Evolutionary conservation across 1,140 invertebrate species (phyloP), one percentile per base, ranked within the genome.

Genomic region (Philotrypesis tridentata): DNA sequence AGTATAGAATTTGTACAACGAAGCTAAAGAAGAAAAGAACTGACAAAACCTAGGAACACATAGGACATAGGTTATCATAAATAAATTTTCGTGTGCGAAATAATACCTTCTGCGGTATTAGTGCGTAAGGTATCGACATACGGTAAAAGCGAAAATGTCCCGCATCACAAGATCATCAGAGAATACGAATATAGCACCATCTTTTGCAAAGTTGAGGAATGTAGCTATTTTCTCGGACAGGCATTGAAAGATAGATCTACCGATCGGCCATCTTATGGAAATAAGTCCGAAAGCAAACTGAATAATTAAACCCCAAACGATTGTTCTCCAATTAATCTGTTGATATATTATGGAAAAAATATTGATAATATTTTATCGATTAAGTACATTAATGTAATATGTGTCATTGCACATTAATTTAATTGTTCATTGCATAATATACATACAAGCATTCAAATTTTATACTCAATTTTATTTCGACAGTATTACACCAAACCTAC

Each of bases 21-120:
- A 97, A 97, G 86, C 96, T 96, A 87, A 98, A 96, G 93, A 98
- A 98, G 91, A 97, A 97, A 65, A 98, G 97, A 0, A 97, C 96
- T 0, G 96, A 95, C n/a, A 98, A 89, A 1, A 95, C 93, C 96
- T 97, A 89, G 67, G 93, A 70, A 48, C 1, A 33, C 29, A 71
- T 43, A 12, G 31, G 60, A 61, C 6, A n/a, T 60, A 17, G 21
- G 0, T 7, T 55, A 7, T 48, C 12, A 5, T 4, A 55, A 21
- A 55, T 4, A 17, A 55, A 55, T 55, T n/a, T 55, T 55, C 48
- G 21, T 17, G 40, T 14, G 48, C 14, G 17, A 55, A 55, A n/a
- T 14, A 17, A 55, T 55, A n/a, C 48, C 48, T 37, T 9, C 17
- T 14, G 4, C n/a, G 21, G 48, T 55, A 55, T 55, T 65, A 23